Conservation (phyloP, 92 coral and sea anemone species). For the Epizoanthus stellaris region DNA sequence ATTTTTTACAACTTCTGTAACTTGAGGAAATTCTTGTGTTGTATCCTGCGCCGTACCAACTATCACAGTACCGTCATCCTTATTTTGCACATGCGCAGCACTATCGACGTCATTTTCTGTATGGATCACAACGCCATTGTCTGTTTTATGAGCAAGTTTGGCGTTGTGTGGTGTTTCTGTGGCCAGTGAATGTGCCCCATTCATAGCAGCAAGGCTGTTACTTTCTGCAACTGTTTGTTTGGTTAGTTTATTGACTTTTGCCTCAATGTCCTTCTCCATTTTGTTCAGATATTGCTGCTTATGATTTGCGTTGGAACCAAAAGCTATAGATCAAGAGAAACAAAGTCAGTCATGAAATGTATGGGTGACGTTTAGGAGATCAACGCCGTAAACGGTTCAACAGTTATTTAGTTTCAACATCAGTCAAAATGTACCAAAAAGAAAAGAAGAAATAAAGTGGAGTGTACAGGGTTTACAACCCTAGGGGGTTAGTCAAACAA, state of each 20-base stretch:
- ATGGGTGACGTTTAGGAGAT: neutral
- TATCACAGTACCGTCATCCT: neutral
- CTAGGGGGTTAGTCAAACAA: too few relatives aligned
- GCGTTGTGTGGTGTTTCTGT: neutral
- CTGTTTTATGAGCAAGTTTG: neutral
- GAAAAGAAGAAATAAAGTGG: neutral
- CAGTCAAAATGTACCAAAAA: neutral
- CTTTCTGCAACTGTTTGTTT: constrained; percentile 6
- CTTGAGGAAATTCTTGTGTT: neutral
- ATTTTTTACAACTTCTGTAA: constrained; percentile 27
- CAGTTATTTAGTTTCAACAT: neutral
- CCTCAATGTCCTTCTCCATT: constrained; percentile 79
- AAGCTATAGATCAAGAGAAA: constrained; percentile 41
- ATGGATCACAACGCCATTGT: constrained; percentile 22
- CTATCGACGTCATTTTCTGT: constrained; percentile 28
- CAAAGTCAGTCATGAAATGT: neutral
- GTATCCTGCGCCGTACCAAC: constrained; percentile 9
- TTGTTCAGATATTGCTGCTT: constrained; percentile 50
- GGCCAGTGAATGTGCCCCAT: neutral
- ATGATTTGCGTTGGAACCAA: constrained; percentile 16
- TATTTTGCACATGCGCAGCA: neutral
- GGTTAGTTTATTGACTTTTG: constrained; percentile 65
- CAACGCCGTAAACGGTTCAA: neutral
- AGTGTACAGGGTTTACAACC: neutral
- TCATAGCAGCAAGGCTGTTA: neutral